Evolutionary conservation across 2,888 invertebrate species (phyloP), one percentile per base, ranked within the genome.

Genomic region (Schizaphis graminum): DNA sequence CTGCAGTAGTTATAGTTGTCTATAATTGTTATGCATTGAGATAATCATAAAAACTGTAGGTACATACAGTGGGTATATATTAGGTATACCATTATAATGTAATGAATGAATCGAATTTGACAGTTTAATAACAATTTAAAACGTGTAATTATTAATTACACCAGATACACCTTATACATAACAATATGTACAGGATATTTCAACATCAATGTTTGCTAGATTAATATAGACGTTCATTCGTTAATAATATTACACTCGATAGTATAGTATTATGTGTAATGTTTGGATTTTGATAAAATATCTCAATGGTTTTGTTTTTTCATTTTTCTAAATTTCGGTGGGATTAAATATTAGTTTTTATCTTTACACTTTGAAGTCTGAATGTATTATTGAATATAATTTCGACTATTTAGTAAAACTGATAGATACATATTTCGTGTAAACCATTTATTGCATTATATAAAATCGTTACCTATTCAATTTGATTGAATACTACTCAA

Each of bases 221-320:
- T n/a, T 47, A 41, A 61, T 56, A 89, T 44, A 57, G 11, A 26
- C 44, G 57, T 35, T 8, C 3, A n/a, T 88, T 35, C 35, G 41
- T 56, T 56, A 41, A 26, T 41, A 41, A 11, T 41, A 26, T 35
- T 13, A 35, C 35, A 35, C 44, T 26, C 28, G 26, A 85, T 44
- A 35, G 4, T 11, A 0, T 56, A 41, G 11, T n/a, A 35, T 53
- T n/a, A 26, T 85, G 35, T 35, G 89, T n/a, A n/a, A 44, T 90
- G n/a, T 90, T 61, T 90, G 26, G 21, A 89, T 57, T 89, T 44
- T 21, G 89, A 89, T 89, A 41, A 89, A 47, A 35, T 47, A 47
- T 67, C 47, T 90, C 67, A 26, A 67, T 67, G 67, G 90, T 90
- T 90, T 90, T 90, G 67, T 91, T 91, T 91, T 77, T 10, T 35